Conservation (phyloP, 2,113 vertebrate genomes). For the Monarcha castaneiventris region DNA sequence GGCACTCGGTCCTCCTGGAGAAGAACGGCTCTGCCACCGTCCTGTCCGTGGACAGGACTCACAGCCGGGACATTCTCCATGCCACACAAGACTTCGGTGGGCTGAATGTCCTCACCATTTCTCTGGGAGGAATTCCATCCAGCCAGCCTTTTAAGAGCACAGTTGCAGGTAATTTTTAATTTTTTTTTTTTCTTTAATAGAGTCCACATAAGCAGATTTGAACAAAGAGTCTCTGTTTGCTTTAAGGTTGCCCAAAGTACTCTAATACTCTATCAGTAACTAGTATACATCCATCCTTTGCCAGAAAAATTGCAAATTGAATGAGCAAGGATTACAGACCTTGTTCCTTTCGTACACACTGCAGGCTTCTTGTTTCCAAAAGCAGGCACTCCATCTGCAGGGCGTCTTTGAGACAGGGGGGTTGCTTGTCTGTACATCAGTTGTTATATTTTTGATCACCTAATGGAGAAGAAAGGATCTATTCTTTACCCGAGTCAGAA, state of each 20-base stretch:
- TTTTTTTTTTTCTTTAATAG: background rate
- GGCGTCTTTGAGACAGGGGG: background rate
- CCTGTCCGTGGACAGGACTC: slow-evolving; percentile 77
- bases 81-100: slow-evolving; percentile 93
- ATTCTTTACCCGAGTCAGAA: background rate
- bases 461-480: background rate
- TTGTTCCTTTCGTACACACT: background rate
- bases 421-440: background rate
- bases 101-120: slow-evolving; percentile 83
- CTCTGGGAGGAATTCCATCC: slow-evolving; percentile 88
- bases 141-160: slow-evolving; percentile 78
- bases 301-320: background rate
- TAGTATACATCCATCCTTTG: background rate
- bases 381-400: background rate
- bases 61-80: slow-evolving; percentile 78
- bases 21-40: slow-evolving; percentile 84
- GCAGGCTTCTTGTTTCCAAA: background rate
- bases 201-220: background rate
- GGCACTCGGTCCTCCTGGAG: slow-evolving; percentile 85
- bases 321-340: background rate
- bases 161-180: slow-evolving; percentile 76
- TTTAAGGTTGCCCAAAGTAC: background rate
- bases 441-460: background rate
- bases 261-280: background rate
- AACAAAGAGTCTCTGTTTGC: background rate